Evolutionary conservation across 2,888 invertebrate species (phyloP), one percentile per base, ranked within the genome.

Genomic region (Zele albiditarsus): DNA sequence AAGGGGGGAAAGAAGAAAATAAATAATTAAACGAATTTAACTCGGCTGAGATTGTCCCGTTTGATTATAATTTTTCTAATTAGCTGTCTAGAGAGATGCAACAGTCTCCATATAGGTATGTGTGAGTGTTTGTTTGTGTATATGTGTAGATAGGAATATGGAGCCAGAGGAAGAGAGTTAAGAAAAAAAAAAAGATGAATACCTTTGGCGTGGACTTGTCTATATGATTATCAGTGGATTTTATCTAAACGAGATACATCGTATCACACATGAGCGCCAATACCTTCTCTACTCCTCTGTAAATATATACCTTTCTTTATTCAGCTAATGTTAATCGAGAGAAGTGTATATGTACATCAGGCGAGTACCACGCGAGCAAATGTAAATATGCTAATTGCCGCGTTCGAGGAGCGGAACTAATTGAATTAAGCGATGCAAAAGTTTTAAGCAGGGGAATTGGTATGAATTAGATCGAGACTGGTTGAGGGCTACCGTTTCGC

Each of bases 391-490:
- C 82, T 84, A 85, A 85, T 85, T 82, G 80, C 78, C 76, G 68
- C 68, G 76, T 77, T 76, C 76, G 74, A 84, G 80, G 73, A 81
- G 80, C 83, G 80, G 79, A 79, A 83, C 84, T 85, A 85, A 85
- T 83, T 81, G 80, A 84, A 84, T 85, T 82, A 82, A 78, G 75
- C 81, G 81, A 81, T 75, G 82, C 79, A 83, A 84, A 84, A 84
- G 81, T 81, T 82, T 80, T 80, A 74, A 66, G 53, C 72, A 78
- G 12, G 65, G 80, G 71, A 76, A 83, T 84, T 84, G 82, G 77
- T 82, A 82, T 82, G 80, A 83, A 82, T 85, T 83, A 80, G 83
- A 82, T 76, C 73, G 77, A 68, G 72, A 62, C 71, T 63, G 23
- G 73, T 53, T 53, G 49, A 53, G 53, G 76, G 74, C 71, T 76